Evolutionary conservation across 2,113 vertebrate species (phyloP).

Genomic region (Atherinomorus stipes): DNA sequence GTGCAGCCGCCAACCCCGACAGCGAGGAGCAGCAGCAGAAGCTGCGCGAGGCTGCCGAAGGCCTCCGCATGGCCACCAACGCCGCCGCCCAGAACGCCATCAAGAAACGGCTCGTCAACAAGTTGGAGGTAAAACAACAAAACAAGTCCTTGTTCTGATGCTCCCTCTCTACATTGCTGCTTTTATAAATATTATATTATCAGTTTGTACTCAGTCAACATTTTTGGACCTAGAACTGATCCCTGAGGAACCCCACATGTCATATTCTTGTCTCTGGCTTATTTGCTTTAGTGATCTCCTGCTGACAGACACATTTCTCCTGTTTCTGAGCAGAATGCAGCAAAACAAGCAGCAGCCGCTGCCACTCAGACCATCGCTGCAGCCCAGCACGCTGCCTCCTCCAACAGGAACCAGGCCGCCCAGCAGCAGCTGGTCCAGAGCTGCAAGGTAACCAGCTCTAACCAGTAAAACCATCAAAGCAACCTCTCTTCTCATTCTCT

Average conservation of each 20-base stretch:
- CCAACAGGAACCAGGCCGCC: slow-evolving; percentile 91
- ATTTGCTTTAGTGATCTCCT: not conserved
- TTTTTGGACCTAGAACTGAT: no score
- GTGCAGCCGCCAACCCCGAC: slow-evolving; percentile 97
- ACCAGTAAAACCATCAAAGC: no score
- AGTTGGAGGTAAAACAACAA: slow-evolving; percentile 88
- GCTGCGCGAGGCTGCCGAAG: slow-evolving; percentile 93
- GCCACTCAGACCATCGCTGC: slow-evolving; percentile 96
- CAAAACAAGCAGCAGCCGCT: slow-evolving; percentile 93
- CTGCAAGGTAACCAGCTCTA: slow-evolving; percentile 89
- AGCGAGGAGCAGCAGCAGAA: slow-evolving; percentile 98
- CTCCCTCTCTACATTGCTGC: no score
- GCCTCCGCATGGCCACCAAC: slow-evolving; percentile 95
- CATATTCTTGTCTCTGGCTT: no score
- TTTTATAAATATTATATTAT: no score
- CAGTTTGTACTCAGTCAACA: no score
- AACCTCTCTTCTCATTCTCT: no score
- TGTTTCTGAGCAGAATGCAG: slow-evolving; percentile 86
- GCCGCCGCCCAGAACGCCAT: slow-evolving; percentile 96
- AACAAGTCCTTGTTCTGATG: no score
- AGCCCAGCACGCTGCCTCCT: slow-evolving; percentile 89
- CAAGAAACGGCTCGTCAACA: slow-evolving; percentile 96
- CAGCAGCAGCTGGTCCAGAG: slow-evolving; percentile 95
- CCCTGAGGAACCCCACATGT: no score
- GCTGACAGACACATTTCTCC: not conserved